These are phyloP conservation scores for Galaxias olidus DNA, from an alignment of 2,797 vertebrate genomes.

Conservation along the genomic window DNA sequence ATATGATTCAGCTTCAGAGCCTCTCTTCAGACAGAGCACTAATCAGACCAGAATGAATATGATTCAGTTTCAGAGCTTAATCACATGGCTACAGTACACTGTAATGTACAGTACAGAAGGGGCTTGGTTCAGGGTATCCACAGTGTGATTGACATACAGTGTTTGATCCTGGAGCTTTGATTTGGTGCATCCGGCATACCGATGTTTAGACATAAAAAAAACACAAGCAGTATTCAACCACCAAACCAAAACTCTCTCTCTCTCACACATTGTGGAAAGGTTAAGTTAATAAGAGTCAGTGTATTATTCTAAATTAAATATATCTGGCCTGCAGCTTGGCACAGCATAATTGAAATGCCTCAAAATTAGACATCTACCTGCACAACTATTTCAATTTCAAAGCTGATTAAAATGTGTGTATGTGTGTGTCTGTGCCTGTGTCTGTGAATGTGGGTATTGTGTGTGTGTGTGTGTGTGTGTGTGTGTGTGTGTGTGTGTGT, in stretches of 20 bases:
- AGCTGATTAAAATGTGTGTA: constrained; percentile 72
- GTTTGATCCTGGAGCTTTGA: too few species aligned
- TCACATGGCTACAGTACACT: too few species aligned
- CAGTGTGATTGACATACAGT: too few species aligned
- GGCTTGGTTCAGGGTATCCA: too few species aligned
- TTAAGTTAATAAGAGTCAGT: constrained; percentile 58
- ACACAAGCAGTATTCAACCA: not conserved
- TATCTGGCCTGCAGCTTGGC: constrained; percentile 66
- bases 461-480: constrained; percentile 25
- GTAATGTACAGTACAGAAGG: too few species aligned
- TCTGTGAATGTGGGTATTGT: constrained; percentile 14
- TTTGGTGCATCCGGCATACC: not conserved
- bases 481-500: not conserved
- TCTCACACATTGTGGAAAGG: not conserved
- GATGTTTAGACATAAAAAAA: not conserved
- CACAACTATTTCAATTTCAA: constrained; percentile 71
- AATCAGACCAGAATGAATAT: too few species aligned
- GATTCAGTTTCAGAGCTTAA: too few species aligned
- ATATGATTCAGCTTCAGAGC: too few species aligned
- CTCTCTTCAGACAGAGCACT: too few species aligned
- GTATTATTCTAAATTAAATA: constrained; percentile 61
- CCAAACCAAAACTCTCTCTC: constrained; percentile 2
- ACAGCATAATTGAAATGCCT: constrained; percentile 74
- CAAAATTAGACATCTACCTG: constrained; percentile 77
- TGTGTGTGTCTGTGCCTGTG: constrained; percentile 1